These are phyloP conservation scores for Vanessa tameamea DNA, from an alignment of 1,140 invertebrate genomes.

Conservation along the genomic window DNA sequence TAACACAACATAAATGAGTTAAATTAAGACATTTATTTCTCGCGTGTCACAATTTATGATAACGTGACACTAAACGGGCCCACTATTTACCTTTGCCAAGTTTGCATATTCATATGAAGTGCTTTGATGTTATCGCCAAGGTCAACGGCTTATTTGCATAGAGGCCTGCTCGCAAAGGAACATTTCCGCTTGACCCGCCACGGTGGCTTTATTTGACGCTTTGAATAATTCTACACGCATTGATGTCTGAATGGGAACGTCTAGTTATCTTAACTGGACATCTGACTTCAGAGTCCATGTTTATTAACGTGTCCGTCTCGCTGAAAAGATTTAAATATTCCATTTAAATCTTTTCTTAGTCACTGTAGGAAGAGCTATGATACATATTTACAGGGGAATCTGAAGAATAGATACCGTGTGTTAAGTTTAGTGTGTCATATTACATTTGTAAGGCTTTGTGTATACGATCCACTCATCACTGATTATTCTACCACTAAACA, in stretches of 20 bases:
- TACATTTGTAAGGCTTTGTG: too few species aligned
- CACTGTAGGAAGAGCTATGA: too few species aligned
- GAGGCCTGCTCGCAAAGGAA: constrained; percentile 4
- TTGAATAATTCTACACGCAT: constrained; percentile 24
- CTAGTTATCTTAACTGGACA: constrained; percentile 21
- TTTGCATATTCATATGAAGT: constrained; percentile 19
- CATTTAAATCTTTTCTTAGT: too few species aligned
- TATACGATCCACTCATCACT: too few species aligned
- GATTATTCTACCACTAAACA: too few species aligned
- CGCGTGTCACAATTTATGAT: constrained; percentile 12
- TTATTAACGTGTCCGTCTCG: background rate
- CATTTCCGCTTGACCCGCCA: constrained; percentile 8
- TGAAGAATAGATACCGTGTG: too few species aligned
- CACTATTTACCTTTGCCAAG: constrained; percentile 15
- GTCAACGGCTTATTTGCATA: constrained; percentile 24
- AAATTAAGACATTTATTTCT: constrained; percentile 1
- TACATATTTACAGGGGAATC: too few species aligned
- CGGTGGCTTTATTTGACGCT: constrained; percentile 1
- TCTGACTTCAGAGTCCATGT: constrained; percentile 10
- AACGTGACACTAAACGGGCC: constrained; percentile 1
- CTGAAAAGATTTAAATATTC: background rate
- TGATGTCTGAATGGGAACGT: constrained; percentile 20
- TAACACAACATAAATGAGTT: background rate
- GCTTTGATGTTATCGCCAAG: constrained; percentile 20
- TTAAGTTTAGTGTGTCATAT: too few species aligned